Base-by-base conservation (phyloP, 2,113 vertebrate species). In the Etia nguti region DNA sequence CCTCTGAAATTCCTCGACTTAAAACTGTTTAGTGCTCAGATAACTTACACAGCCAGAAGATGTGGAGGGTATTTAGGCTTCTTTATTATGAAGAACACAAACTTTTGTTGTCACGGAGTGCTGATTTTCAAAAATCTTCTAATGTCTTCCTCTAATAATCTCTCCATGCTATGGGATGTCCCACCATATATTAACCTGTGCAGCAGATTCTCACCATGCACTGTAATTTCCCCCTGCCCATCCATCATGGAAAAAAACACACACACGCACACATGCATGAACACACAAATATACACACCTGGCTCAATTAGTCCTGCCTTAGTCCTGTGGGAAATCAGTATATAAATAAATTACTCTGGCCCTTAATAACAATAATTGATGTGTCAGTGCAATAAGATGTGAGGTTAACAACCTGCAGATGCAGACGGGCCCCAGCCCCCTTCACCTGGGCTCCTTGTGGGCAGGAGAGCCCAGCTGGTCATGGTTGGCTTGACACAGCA, bases 361-460 rank as follows among this genome's bases (percentile, higher is more conserved):
- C 91, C 85, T 93, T 94, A 94, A 95, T 96, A 95, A 95, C 93
- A 95, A 91, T 95, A 96, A 95, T 95, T 95, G 94, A 96, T 92
- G 94, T 95, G 94, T 94, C 94, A 94, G 94, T 94, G 93, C 90
- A 94, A 90, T 93, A 86, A 90, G 94, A 94, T 88, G 84, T 62
- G 87, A 93, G 95, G 95, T 95, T 96, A 95, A 95, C 90, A 93
- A 86, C 90, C 88, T 86, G 86, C 94, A 93, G 89, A 94, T 88
- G 91, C 92, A 90, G 88, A 92, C 81, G 18, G 86, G 79, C 86
- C 54, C 36, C 34, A 85, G 86, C 90, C 88, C 92, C 90, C 84
- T 88, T 85, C 85, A 84, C 86, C 73, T 48, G 48, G 62, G 75
- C 81, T 92, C 36, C 80, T 89, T 50, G 52, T 77, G 90, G 88